Evolutionary conservation across 2,888 invertebrate genomes (phyloP), one percentile per base, ranked within the genome.

Genomic region (Cremastinae sp.): DNA sequence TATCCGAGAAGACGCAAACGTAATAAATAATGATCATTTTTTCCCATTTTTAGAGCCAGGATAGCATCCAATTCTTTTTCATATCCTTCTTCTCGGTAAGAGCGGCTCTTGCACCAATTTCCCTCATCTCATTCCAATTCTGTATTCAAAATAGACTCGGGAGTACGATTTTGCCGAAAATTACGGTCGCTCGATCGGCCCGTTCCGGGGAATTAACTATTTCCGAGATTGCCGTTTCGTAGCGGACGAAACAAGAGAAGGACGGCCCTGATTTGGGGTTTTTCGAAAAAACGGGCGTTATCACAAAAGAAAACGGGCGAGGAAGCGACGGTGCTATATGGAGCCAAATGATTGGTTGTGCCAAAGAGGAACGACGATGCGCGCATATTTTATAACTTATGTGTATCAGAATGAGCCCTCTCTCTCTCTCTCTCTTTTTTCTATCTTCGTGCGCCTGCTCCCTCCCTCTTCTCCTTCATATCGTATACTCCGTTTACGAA

Each of bases 141-240:
- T 58, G 51, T 38, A 65, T 54, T 45, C 47, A 12, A 65, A 58
- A 45, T 34, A 28, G 34, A 47, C 62, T 45, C 65, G 49, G 9
- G 43, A 58, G 47, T 54, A 61, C 18, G 45, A 61, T 71, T 75
- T 68, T 56, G 14, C 41, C 49, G 56, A 58, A 75, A 68, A 75
- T 75, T 75, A 71, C 22, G 62, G 66, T 71, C 61, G 64, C 51
- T 65, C 65, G 53, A 49, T 54, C 53, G 49, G 34, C 28, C 56
- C 75, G 74, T 65, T 62, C 66, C 61, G 61, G 41, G n/a, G 49
- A 66, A 71, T 75, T 72, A 71, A 71, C 70, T 66, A 68, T 75
- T 72, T 68, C 34, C 61, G 58, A 71, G 71, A 62, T 71, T 71
- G 70, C 71, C 71, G 66, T 71, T 75, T 72, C 36, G 18, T 61